Base-by-base conservation (phyloP, 2,113 vertebrate species). In the Isurus oxyrinchus region DNA sequence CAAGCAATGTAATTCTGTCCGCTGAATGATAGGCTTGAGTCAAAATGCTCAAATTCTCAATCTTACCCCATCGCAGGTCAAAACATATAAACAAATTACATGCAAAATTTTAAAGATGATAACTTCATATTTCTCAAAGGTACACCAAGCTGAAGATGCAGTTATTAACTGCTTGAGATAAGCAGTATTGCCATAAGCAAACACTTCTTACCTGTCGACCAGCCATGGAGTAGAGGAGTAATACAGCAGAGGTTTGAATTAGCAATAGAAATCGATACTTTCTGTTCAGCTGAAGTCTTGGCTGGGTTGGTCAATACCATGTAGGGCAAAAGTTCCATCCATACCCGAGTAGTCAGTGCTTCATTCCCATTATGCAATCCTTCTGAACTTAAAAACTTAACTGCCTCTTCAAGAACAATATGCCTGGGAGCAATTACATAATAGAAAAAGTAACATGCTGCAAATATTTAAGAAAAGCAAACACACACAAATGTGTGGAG, bases 151-250 rank as follows among this genome's bases (percentile, higher is more conserved):
- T 21, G 40, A 84, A 84, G 16, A 81, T 27, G 11, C 25, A 59
- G 84, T 87, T 44, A 87, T 87, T 27, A 57, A 90, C 27, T 91
- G 90, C n/a, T 94, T n/a, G 59, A 66, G 16, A n/a, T 61, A 61
- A 61, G 5, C 81, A 49, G 5, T 6, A 49, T 19, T n/a, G 31
- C 11, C 49, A 11, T 19, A 94, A 94, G 16, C 2, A 55, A 21
- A 14, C 8, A 27, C 79, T 44, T 59, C 88, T 97, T 97, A 99
- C 99, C 98, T 98, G 97, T 76, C 61, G 97, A 97, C 99, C 99
- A 99, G 40, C 97, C 98, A 90, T 96, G 97, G 49, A 99, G 98
- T 31, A 99, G 97, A 66, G 98, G 98, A 96, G 98, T 98, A 10
- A 98, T 97, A 49, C 97, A 97, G 67, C 99, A 97, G 95, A 99